Base-by-base conservation (phyloP, 2,797 vertebrate genomes). In the Argya squamiceps region DNA sequence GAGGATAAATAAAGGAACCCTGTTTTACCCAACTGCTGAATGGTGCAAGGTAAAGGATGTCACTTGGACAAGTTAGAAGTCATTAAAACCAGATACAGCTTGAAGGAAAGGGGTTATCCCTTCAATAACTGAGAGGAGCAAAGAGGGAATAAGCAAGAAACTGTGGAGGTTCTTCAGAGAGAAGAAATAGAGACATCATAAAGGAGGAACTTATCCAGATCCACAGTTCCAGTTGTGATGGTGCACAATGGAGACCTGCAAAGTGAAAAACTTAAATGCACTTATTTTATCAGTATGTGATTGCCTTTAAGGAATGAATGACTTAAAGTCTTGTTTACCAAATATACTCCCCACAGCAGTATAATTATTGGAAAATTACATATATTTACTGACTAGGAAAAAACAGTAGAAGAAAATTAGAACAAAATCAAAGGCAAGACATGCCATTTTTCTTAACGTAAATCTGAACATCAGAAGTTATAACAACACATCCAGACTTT, bases 1-100 rank as follows among this genome's bases (percentile, higher is more conserved):
- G 41, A 55, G 30, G 63, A 80, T 67, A 94, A 96, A 88, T 89
- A 94, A 92, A 91, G 55, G 39, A 92, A 65, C 9, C 10, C 18
- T 53, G 29, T 85, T 88, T 93, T 89, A 37, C 37, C 58, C 41
- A 70, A 0, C 15, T 59, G 58, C 59, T 37, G 64, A 65, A 19
- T 44, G 53, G 65, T 63, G 67, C 37, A 67, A 92, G 53, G 41
- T 44, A 91, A 91, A 82, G 16, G 17, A 36, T 60, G 63, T 20
- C 18, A 60, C 34, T 24, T 56, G 24, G 15, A 27, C 36, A 71
- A 67, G 68, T 23, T 62, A 64, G 79, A 82, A 91, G 62, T 64
- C n/a, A 46, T 56, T 65, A 49, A 75, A 74, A 26, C 1, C 41
- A 59, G 36, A 30, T 8, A 50, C 60, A 88, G 18, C 53, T 64